Conservation (phyloP, 2,888 invertebrate species). For the Drosophila trichaetosa region DNA sequence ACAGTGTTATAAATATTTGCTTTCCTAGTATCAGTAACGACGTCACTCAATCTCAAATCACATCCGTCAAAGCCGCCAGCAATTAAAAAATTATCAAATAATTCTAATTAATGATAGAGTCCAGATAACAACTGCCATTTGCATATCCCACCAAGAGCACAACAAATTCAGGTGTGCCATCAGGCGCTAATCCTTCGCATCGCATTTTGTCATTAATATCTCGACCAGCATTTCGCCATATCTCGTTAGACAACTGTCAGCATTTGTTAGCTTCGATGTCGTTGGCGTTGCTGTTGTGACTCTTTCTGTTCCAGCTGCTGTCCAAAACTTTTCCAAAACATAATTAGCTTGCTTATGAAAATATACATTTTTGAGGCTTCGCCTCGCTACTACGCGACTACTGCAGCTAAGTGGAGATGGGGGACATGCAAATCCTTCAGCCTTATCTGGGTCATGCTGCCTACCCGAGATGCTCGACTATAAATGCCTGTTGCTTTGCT, state of each 20-base stretch:
- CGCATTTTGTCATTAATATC: conserved; percentile 65
- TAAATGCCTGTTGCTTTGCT: conserved; percentile 50
- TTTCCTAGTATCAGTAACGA: conserved; percentile 1
- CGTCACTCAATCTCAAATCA: conserved; percentile 34
- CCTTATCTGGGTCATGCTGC: conserved; percentile 25
- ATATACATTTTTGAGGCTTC: conserved; percentile 53
- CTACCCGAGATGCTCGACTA: conserved; percentile 14
- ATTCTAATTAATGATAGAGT: conserved; percentile 68
- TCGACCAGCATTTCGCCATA: conserved; percentile 47
- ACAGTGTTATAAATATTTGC: neutral
- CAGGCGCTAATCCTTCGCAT: conserved; percentile 61
- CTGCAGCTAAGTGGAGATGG: conserved; percentile 5
- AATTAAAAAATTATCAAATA: conserved; percentile 72
- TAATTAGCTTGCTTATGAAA: conserved; percentile 72
- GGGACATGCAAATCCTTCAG: conserved; percentile 34
- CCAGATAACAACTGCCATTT: conserved; percentile 24
- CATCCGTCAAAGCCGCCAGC: conserved; percentile 40
- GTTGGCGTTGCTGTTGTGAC: conserved; percentile 15
- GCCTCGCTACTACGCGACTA: conserved; percentile 14
- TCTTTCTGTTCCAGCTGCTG: conserved; percentile 66
- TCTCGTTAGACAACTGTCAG: conserved; percentile 79
- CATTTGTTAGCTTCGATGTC: conserved; percentile 62
- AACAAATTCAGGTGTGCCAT: conserved; percentile 25
- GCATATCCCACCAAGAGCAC: conserved; percentile 11
- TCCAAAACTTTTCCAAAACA: conserved; percentile 55